phyloP scores from a whole-genome alignment of 2,797 vertebrate species.

The Sebastiscus albofasciatus region DNA sequence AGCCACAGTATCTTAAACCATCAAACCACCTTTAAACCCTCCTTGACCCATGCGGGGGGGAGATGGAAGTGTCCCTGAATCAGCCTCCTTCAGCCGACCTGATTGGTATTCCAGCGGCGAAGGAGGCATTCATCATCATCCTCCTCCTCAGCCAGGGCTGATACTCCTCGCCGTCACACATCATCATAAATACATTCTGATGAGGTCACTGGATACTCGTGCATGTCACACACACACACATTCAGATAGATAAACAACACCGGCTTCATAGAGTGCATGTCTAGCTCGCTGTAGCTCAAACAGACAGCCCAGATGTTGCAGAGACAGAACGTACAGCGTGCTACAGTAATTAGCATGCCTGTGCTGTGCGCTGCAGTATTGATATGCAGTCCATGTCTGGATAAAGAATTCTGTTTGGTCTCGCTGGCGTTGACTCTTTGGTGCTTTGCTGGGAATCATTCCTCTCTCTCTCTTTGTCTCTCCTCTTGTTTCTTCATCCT shows the following conservation, averaged over 20 bases:
- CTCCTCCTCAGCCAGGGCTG: neutral
- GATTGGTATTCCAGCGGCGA: slow-evolving; percentile 46
- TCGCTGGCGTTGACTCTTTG: slow-evolving; percentile 14
- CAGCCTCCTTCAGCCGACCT: neutral
- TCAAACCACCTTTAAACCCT: neutral
- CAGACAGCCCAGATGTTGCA: slow-evolving; percentile 51
- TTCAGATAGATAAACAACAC: neutral
- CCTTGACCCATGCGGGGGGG: neutral
- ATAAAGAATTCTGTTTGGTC: slow-evolving; percentile 52
- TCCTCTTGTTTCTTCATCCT: neutral
- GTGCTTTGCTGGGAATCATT: slow-evolving; percentile 21
- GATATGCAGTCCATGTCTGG: slow-evolving; percentile 53
- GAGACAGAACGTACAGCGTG: neutral
- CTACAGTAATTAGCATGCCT: slow-evolving; percentile 61
- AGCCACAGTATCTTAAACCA: neutral
- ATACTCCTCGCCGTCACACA: slow-evolving; percentile 24
- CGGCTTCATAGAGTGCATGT: neutral
- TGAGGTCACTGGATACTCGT: slow-evolving; percentile 15
- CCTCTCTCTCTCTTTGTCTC: neutral
- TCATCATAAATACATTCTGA: slow-evolving; percentile 43
- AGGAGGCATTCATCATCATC: slow-evolving; percentile 28
- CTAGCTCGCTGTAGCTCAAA: neutral
- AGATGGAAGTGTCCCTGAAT: neutral
- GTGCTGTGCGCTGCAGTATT: slow-evolving; percentile 48
- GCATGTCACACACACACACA: neutral